These are phyloP conservation scores for Otis tarda DNA, from an alignment of 2,113 vertebrate species.

Conservation along the genomic window DNA sequence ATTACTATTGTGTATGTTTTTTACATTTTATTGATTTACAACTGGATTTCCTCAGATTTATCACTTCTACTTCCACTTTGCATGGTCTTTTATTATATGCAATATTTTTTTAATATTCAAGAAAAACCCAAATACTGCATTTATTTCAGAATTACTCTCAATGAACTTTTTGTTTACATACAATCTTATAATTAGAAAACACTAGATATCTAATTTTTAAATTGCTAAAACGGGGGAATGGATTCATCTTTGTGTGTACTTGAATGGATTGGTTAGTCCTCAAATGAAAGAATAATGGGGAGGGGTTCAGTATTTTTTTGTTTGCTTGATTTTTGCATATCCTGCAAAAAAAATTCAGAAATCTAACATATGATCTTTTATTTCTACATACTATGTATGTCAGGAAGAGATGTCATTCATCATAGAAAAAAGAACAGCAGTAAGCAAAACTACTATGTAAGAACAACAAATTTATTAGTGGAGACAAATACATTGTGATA, in stretches of 20 bases:
- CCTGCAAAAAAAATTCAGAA: neutral
- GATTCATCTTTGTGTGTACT: neutral
- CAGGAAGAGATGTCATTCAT: neutral
- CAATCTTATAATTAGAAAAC: neutral
- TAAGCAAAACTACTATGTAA: neutral
- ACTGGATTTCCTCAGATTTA: neutral
- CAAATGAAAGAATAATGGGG: neutral
- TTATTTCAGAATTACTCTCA: neutral
- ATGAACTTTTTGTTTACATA: neutral
- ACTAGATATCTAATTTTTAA: neutral
- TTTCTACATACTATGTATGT: neutral
- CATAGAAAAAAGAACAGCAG: neutral
- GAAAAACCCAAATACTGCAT: neutral
- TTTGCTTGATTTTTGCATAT: neutral
- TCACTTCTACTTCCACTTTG: neutral
- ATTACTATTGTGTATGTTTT: neutral
- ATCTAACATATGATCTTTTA: neutral
- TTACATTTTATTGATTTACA: neutral
- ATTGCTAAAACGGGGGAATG: neutral
- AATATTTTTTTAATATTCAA: neutral
- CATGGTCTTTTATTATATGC: neutral
- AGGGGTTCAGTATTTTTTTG: fast-evolving
- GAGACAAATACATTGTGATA: neutral
- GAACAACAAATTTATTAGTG: neutral
- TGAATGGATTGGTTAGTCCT: neutral